A percentile compares a stretch with the other conserved stretches of the same genome.
phyloP scores from a whole-genome alignment of 2,888 invertebrate species.

The Campoplex capitator region DNA sequence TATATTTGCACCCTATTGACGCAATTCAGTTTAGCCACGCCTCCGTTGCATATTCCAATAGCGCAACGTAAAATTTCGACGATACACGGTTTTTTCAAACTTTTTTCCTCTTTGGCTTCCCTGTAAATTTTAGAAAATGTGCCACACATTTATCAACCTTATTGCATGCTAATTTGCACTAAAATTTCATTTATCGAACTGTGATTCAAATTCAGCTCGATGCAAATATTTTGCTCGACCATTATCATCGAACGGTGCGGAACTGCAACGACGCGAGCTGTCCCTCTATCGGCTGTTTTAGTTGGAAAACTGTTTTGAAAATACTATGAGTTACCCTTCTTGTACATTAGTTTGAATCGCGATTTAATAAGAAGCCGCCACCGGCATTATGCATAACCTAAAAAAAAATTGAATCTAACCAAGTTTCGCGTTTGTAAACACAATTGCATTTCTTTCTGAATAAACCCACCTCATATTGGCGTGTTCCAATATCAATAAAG shows the following conservation, averaged over 20 bases:
- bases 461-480: conserved; percentile 18
- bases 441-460: conserved; percentile 1
- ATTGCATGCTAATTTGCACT: no score
- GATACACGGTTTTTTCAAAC: no score
- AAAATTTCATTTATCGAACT: neutral
- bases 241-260: neutral
- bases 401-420: conserved; percentile 49
- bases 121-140: no score
- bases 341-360: neutral
- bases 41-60: no score
- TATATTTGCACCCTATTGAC: no score
- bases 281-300: neutral
- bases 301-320: neutral
- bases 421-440: conserved; percentile 22
- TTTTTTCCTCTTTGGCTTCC: no score
- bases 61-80: no score
- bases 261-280: neutral
- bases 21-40: no score
- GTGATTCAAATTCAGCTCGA: neutral
- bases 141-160: no score
- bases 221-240: neutral
- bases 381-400: conserved; percentile 44
- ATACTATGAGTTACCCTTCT: neutral
- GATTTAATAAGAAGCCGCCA: neutral
- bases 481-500: conserved; percentile 12